Conservation (phyloP, 2,888 invertebrate genomes). For the Melieria picta region DNA sequence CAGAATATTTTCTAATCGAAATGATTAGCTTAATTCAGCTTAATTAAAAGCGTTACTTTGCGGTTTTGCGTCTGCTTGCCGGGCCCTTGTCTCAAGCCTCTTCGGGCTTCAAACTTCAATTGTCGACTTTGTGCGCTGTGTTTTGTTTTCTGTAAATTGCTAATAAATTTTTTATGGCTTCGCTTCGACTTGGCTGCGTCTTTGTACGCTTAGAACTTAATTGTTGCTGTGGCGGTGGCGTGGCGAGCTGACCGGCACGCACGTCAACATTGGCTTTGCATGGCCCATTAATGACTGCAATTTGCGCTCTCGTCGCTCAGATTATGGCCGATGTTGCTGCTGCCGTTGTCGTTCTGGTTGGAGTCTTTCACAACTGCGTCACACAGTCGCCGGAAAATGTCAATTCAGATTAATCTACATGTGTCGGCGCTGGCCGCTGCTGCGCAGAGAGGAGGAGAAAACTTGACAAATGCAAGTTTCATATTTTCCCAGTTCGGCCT, state of each 20-base stretch:
- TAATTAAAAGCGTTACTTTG: slow-evolving; percentile 34
- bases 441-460: too few species aligned
- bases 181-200: background rate
- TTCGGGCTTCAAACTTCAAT: background rate
- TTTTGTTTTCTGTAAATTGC: background rate
- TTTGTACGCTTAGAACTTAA: background rate
- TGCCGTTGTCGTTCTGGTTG: too few species aligned
- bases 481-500: too few species aligned
- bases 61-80: slow-evolving; percentile 2
- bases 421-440: background rate
- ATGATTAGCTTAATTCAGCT: slow-evolving; percentile 38
- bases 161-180: background rate
- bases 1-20: slow-evolving; percentile 30
- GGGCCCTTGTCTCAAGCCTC: background rate
- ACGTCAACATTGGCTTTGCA: too few species aligned
- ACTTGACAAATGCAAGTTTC: too few species aligned
- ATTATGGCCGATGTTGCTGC: too few species aligned
- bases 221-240: background rate
- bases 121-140: background rate
- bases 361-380: background rate
- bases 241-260: background rate
- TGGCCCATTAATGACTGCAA: too few species aligned
- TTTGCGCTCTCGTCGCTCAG: too few species aligned
- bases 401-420: slow-evolving; percentile 1
- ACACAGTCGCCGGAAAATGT: slow-evolving; percentile 1